These are phyloP conservation scores for Misgurnus anguillicaudatus DNA, from an alignment of 2,113 vertebrate genomes.

Conservation along the genomic window DNA sequence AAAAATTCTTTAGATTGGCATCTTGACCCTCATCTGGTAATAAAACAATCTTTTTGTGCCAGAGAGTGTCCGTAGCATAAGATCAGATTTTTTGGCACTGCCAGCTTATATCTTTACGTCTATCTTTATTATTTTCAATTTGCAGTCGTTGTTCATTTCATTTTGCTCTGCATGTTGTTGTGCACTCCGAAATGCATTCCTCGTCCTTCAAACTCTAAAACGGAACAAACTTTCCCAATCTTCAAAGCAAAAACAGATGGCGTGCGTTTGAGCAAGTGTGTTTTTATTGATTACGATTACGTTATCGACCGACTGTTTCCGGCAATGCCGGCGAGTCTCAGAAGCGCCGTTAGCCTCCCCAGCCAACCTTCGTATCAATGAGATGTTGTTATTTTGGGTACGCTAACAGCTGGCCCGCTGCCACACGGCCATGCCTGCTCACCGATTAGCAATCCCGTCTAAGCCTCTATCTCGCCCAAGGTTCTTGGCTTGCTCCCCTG, in stretches of 20 bases:
- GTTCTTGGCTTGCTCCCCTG: not conserved
- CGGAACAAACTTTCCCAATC: not conserved
- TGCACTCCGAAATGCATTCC: not conserved
- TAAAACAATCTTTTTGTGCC: not conserved
- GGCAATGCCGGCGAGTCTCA: not conserved
- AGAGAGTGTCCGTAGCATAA: constrained; percentile 30
- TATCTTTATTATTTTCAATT: not conserved
- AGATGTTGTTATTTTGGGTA: constrained; percentile 11
- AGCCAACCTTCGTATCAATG: constrained; percentile 17
- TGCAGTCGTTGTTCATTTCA: constrained; percentile 17
- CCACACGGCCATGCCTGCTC: constrained; percentile 6
- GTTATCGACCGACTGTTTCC: not conserved
- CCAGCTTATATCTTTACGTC: too few relatives aligned
- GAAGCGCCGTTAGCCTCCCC: not conserved
- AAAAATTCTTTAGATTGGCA: constrained; percentile 29
- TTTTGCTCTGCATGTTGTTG: constrained; percentile 39
- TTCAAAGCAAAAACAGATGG: constrained; percentile 41
- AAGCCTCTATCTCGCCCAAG: not conserved
- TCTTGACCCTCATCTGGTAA: too few relatives aligned
- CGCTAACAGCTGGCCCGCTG: constrained; percentile 20
- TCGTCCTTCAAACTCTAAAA: constrained; percentile 19
- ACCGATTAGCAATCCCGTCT: constrained; percentile 29
- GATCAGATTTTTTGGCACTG: constrained; percentile 30
- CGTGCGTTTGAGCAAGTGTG: not conserved
- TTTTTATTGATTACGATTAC: not conserved